Conservation (phyloP, 2,888 invertebrate genomes). For the Andrena camellia region DNA sequence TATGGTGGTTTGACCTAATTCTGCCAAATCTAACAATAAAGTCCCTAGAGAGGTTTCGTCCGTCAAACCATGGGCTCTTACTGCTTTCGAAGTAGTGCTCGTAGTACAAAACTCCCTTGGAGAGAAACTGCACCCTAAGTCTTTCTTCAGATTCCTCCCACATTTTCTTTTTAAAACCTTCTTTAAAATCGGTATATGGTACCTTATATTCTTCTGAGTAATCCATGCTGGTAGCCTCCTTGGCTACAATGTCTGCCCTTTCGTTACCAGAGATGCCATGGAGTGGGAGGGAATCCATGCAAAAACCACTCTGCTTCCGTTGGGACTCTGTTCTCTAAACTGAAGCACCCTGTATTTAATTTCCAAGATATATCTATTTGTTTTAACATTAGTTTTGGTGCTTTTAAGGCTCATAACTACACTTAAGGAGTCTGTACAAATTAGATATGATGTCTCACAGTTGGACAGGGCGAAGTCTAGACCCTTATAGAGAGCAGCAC, state of each 20-base stretch:
- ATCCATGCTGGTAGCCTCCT: neutral
- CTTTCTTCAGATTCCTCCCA: neutral
- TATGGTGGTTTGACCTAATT: neutral
- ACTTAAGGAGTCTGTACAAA: no score
- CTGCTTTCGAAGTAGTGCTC: neutral
- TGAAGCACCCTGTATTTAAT: no score
- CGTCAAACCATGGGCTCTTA: neutral
- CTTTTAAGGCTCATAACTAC: no score
- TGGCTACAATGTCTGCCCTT: neutral
- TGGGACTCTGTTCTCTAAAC: neutral
- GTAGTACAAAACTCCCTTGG: neutral
- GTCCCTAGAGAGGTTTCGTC: neutral
- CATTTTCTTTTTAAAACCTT: neutral
- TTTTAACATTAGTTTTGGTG: no score
- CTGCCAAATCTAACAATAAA: neutral
- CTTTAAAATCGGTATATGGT: constrained; percentile 1
- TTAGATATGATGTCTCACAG: no score
- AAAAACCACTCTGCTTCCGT: neutral
- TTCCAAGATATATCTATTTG: no score
- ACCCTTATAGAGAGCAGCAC: no score
- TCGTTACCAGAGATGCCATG: neutral
- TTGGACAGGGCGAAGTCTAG: no score
- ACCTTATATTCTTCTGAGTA: neutral
- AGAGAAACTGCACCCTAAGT: neutral
- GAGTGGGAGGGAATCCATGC: neutral